Evolutionary conservation across 1,140 invertebrate genomes (phyloP).

Genomic region (Hormaphis cornu): DNA sequence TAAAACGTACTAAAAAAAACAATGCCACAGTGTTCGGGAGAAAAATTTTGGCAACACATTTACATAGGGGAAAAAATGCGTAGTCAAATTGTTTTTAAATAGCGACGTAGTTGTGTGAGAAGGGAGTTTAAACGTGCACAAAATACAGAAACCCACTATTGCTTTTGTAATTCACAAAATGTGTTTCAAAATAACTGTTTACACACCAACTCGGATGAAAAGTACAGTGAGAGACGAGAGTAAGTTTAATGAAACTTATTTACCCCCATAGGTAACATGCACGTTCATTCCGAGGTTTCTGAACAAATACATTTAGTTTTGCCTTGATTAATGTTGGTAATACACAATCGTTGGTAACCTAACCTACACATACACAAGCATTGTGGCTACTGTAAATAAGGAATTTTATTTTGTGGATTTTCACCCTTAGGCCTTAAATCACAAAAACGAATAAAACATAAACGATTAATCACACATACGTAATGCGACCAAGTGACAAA

Average conservation of each 20-base stretch:
- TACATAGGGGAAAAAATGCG: too few species aligned
- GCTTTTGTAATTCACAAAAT: not conserved
- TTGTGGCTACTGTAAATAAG: not conserved
- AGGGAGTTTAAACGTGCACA: too few species aligned
- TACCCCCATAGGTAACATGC: not conserved
- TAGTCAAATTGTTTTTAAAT: too few species aligned
- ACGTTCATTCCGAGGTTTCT: not conserved
- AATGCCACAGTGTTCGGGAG: too few species aligned
- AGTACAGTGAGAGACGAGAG: not conserved
- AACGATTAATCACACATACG: not conserved
- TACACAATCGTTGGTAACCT: too few species aligned
- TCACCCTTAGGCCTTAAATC: not conserved
- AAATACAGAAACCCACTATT: not conserved
- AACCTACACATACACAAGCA: not conserved
- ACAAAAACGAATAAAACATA: not conserved
- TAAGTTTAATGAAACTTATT: not conserved
- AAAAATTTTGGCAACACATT: too few species aligned
- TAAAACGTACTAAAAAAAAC: too few species aligned
- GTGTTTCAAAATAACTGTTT: not conserved
- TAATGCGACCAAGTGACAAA: not conserved
- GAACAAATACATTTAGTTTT: not conserved
- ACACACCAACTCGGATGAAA: too few species aligned
- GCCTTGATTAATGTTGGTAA: constrained; percentile 12
- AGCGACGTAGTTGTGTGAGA: too few species aligned
- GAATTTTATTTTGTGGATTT: constrained; percentile 10